Conservation (phyloP, 2,113 vertebrate genomes). For the Micronycteris hirsuta region DNA sequence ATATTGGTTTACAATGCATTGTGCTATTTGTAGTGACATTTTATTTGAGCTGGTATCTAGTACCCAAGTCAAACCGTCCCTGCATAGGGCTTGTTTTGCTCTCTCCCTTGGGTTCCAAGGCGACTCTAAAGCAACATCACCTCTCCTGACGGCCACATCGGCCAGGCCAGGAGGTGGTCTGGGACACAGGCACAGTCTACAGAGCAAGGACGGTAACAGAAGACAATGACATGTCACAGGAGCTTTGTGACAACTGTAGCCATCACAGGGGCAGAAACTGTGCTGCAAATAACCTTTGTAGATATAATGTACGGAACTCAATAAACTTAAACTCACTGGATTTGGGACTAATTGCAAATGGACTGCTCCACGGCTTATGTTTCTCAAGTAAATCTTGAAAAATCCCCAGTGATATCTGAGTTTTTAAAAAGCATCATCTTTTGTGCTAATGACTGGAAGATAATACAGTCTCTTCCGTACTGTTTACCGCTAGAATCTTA, state of each 20-base stretch:
- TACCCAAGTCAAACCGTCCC: slow-evolving; percentile 75
- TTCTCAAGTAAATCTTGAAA: slow-evolving; percentile 43
- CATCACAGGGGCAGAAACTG: slow-evolving; percentile 7
- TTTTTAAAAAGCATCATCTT: slow-evolving; percentile 17
- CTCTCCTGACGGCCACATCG: slow-evolving; percentile 56
- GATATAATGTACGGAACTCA: not conserved
- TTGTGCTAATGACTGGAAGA: not conserved
- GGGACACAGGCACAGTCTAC: slow-evolving; percentile 33
- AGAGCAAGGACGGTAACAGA: slow-evolving; percentile 65
- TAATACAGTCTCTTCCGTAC: not conserved
- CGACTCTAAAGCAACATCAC: slow-evolving; percentile 45
- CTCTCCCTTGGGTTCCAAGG: slow-evolving; percentile 61
- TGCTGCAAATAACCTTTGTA: slow-evolving; percentile 14
- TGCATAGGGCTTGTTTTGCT: not conserved
- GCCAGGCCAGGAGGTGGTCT: slow-evolving; percentile 59
- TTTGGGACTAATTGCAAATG: not conserved
- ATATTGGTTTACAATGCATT: slow-evolving; percentile 81
- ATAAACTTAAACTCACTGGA: not conserved
- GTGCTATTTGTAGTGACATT: slow-evolving; percentile 80
- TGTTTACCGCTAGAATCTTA: not conserved
- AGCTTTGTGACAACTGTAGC: slow-evolving; percentile 50
- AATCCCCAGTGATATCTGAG: not conserved
- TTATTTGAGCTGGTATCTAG: slow-evolving; percentile 76
- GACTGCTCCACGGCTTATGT: not conserved
- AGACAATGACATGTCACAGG: slow-evolving; percentile 42